Percentiles rank a stretch among this genome's conserved stretches.
Conservation (phyloP, 1,140 invertebrate species). For the Chelonus insularis region DNA sequence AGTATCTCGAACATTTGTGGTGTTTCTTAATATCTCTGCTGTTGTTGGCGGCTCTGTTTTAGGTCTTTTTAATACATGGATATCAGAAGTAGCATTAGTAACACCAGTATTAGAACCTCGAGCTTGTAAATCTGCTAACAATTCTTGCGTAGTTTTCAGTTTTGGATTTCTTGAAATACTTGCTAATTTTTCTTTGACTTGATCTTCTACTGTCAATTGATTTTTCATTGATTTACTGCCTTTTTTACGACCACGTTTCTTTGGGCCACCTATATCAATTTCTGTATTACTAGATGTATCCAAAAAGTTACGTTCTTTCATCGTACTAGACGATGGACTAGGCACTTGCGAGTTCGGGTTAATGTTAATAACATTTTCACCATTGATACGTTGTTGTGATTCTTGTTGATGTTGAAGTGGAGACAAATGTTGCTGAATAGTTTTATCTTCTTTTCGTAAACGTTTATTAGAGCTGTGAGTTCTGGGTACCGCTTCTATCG, state of each 20-base stretch:
- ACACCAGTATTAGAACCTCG: constrained; percentile 53
- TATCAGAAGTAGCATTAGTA: constrained; percentile 35
- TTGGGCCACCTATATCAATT: constrained; percentile 52
- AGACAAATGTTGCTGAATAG: constrained; percentile 22
- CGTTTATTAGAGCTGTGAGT: constrained; percentile 68
- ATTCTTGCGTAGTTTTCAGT: constrained; percentile 83
- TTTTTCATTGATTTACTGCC: constrained; percentile 67
- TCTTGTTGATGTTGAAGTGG: neutral
- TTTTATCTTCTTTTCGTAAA: constrained; percentile 61
- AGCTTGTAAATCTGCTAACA: constrained; percentile 77
- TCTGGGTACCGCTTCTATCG: constrained; percentile 61
- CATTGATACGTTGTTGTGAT: constrained; percentile 49
- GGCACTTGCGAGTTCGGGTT: constrained; percentile 51
- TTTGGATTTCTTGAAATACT: constrained; percentile 69
- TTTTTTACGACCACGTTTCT: constrained; percentile 72
- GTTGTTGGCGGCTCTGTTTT: constrained; percentile 47
- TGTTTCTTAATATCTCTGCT: constrained; percentile 47
- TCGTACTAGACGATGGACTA: constrained; percentile 40
- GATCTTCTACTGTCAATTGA: constrained; percentile 60
- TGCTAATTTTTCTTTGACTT: constrained; percentile 68
- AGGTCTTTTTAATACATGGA: constrained; percentile 6
- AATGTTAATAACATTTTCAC: constrained; percentile 43
- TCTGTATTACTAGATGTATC: constrained; percentile 23
- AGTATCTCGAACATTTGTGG: constrained; percentile 41
- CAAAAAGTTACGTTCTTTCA: neutral